Evolutionary conservation across 2,113 vertebrate species (phyloP).

Genomic region (Microtus ochrogaster): DNA sequence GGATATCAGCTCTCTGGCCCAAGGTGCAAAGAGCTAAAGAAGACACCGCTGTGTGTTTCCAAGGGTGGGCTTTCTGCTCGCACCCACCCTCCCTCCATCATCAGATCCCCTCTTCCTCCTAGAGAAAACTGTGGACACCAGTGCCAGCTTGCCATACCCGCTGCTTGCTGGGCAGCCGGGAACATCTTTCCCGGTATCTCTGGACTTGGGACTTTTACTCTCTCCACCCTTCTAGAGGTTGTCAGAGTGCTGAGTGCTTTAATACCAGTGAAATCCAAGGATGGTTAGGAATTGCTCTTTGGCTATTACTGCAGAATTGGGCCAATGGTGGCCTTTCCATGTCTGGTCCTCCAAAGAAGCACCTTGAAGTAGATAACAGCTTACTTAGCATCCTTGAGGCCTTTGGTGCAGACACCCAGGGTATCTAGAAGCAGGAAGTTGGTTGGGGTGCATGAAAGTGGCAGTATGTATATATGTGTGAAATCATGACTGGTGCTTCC

Average conservation of each 20-base stretch:
- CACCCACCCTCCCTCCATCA: neutral
- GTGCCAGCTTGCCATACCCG: neutral
- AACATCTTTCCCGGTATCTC: neutral
- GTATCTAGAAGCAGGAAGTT: neutral
- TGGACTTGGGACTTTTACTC: neutral
- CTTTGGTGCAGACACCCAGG: neutral
- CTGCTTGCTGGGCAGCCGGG: neutral
- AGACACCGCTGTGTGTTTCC: accelerated
- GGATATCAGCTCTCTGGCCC: accelerated
- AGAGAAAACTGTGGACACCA: neutral
- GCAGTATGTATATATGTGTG: accelerated
- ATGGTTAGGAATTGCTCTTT: accelerated
- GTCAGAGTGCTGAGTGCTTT: neutral
- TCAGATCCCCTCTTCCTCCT: neutral
- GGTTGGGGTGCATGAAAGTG: neutral
- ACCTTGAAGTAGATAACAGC: neutral
- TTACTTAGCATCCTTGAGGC: neutral
- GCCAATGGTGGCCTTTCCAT: accelerated
- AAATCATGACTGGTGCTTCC: neutral
- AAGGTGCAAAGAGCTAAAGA: neutral
- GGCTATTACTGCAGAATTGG: neutral
- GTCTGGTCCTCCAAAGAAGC: neutral
- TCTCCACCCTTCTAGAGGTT: neutral
- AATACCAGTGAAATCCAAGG: neutral
- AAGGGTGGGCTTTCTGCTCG: accelerated